phyloP scores from a whole-genome alignment of 2,888 invertebrate species.

The Acrocyrtus sp. region DNA sequence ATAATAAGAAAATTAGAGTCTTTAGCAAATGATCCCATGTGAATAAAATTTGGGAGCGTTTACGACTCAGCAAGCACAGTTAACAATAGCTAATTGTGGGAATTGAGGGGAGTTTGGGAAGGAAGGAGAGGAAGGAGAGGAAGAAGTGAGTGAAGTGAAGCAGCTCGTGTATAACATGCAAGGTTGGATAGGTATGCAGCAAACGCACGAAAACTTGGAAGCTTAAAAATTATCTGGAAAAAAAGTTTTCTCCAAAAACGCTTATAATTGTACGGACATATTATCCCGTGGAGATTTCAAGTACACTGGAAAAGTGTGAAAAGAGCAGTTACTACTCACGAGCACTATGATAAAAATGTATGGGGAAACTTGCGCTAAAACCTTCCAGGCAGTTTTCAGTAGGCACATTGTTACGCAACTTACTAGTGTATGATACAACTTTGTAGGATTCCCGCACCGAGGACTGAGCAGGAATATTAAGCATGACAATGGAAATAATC shows the following conservation, averaged over 20 bases:
- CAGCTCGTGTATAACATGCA: background rate
- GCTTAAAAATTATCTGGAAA: conserved; percentile 34
- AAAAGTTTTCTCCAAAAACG: conserved; percentile 24
- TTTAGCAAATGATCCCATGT: conserved; percentile 29
- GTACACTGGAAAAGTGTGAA: conserved; percentile 32
- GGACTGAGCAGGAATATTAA: too few relatives aligned
- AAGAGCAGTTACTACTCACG: conserved; percentile 9
- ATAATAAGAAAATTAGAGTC: too few relatives aligned
- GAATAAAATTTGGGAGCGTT: conserved; percentile 17
- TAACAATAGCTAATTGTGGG: conserved; percentile 27
- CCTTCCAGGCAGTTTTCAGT: too few relatives aligned
- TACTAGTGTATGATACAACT: too few relatives aligned
- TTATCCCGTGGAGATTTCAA: conserved; percentile 40
- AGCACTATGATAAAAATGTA: background rate
- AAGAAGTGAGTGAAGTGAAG: background rate
- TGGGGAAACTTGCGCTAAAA: too few relatives aligned
- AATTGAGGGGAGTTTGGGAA: background rate
- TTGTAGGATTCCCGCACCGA: too few relatives aligned
- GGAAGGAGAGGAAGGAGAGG: background rate
- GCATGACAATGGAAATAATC: too few relatives aligned
- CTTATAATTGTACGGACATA: conserved; percentile 43
- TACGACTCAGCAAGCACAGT: conserved; percentile 8
- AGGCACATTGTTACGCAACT: too few relatives aligned
- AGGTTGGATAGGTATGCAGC: background rate
- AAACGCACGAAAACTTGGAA: background rate